Evolutionary conservation across 2,797 vertebrate species (phyloP).

Genomic region (Diplodus sargus): DNA sequence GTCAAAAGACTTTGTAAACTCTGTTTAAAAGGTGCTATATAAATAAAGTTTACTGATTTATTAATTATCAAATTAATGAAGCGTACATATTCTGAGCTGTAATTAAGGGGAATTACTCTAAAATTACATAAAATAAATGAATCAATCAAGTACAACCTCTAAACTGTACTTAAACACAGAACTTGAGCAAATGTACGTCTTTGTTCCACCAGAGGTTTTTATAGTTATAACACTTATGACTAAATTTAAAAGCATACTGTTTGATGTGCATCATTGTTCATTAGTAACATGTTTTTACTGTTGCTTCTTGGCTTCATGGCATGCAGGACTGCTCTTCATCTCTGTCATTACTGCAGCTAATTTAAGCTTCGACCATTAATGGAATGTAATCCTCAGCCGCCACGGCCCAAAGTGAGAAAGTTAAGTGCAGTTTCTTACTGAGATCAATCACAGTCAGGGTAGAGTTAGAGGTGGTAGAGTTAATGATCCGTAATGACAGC

Average conservation of each 20-base stretch:
- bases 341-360: constrained; percentile 14
- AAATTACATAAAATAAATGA: too few species aligned
- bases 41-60: too few species aligned
- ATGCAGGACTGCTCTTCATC: neutral
- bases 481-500: constrained; percentile 5
- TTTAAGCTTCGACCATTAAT: neutral
- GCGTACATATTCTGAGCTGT: too few species aligned
- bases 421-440: neutral
- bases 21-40: too few species aligned
- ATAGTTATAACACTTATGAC: too few species aligned
- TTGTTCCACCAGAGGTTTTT: neutral
- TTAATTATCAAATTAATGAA: too few species aligned
- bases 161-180: too few species aligned
- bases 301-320: neutral
- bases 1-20: too few species aligned
- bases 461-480: neutral
- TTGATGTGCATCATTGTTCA: neutral
- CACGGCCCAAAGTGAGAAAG: neutral
- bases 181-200: too few species aligned
- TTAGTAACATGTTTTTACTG: neutral
- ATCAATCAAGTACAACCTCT: too few species aligned
- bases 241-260: neutral
- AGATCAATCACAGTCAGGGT: neutral
- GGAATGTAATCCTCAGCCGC: neutral
- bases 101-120: too few species aligned